These are phyloP conservation scores for Popillia japonica DNA, from an alignment of 1,140 invertebrate species.

Conservation along the genomic window DNA sequence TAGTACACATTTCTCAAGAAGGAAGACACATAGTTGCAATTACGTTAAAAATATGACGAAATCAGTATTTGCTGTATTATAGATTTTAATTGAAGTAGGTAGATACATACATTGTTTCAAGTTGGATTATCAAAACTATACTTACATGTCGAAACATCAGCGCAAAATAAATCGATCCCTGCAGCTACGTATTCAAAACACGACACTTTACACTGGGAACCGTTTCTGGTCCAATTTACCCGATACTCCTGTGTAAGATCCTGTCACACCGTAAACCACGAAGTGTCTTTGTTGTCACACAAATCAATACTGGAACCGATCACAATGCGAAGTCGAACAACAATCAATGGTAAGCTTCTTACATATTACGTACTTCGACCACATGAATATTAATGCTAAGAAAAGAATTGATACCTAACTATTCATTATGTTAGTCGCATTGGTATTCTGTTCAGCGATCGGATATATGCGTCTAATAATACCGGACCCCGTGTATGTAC, in stretches of 20 bases:
- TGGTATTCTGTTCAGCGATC: constrained; percentile 4
- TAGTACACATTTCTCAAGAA: too few species aligned
- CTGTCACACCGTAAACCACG: background rate
- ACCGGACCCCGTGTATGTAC: background rate
- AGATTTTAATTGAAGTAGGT: too few species aligned
- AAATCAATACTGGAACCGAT: constrained; percentile 3
- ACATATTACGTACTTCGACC: background rate
- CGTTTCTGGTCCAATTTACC: background rate
- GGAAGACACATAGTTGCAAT: too few species aligned
- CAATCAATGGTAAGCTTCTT: background rate
- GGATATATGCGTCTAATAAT: constrained; percentile 7
- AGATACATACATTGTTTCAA: too few species aligned
- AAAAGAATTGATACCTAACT: constrained; percentile 4
- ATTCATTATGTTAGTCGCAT: constrained; percentile 11
- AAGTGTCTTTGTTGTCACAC: constrained; percentile 10
- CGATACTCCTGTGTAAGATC: background rate
- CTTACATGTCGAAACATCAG: background rate
- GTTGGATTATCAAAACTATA: background rate
- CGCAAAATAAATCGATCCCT: background rate
- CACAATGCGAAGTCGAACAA: constrained; percentile 2
- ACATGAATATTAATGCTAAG: constrained; percentile 8
- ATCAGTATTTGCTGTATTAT: too few species aligned
- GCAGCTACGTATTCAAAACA: background rate
- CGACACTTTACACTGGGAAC: background rate
- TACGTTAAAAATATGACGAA: too few species aligned